Evolutionary conservation across 2,888 invertebrate species (phyloP).

Genomic region (Eilema sororculum): DNA sequence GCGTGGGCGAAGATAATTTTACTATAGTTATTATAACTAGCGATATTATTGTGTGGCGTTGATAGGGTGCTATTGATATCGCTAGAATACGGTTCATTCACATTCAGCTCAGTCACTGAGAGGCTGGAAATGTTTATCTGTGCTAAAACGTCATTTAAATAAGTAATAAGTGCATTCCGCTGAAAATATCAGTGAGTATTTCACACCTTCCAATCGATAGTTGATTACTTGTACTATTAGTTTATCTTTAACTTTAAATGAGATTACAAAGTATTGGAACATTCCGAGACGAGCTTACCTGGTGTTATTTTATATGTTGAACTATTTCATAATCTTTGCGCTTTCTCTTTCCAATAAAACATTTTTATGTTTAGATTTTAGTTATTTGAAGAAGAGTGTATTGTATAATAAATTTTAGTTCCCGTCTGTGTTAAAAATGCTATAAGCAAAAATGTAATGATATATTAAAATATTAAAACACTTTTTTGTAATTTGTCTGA

Average conservation of each 20-base stretch:
- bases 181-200: constrained; percentile 47
- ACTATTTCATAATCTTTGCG: constrained; percentile 8
- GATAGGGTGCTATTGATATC: constrained; percentile 60
- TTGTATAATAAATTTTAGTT: neutral
- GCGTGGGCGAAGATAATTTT: constrained; percentile 60
- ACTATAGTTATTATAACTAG: constrained; percentile 59
- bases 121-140: constrained; percentile 41
- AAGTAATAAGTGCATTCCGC: constrained; percentile 28
- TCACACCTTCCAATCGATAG: constrained; percentile 15
- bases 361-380: neutral
- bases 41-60: constrained; percentile 52
- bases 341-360: neutral
- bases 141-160: constrained; percentile 39
- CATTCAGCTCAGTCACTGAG: constrained; percentile 45
- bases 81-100: constrained; percentile 66
- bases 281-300: constrained; percentile 30
- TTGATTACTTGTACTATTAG: constrained; percentile 33
- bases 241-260: constrained; percentile 35
- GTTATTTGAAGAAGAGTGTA: neutral
- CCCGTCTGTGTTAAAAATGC: neutral
- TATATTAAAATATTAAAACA: neutral
- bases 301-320: constrained; percentile 19
- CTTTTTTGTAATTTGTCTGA: neutral
- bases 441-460: neutral
- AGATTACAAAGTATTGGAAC: constrained; percentile 34